Evolutionary conservation across 92 coral and sea anemone species (phyloP).

Genomic region (Galaxea fascicularis): DNA sequence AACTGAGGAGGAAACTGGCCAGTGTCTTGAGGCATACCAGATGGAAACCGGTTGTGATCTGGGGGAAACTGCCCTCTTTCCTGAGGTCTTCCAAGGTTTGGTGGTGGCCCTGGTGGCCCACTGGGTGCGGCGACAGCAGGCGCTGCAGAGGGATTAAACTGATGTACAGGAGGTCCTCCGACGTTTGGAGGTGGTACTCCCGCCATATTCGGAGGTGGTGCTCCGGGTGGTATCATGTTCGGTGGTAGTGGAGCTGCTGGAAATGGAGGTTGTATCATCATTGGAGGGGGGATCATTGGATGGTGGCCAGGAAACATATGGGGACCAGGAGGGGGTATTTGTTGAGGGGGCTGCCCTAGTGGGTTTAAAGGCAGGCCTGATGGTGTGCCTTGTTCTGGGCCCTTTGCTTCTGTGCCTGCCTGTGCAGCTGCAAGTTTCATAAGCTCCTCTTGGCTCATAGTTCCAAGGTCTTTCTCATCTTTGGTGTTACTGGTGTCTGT

Average conservation of each 20-base stretch:
- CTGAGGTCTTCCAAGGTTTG: slow-evolving; percentile 55
- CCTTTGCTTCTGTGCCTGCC: slow-evolving; percentile 60
- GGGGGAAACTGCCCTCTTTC: slow-evolving; percentile 62
- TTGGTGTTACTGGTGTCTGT: slow-evolving; percentile 37
- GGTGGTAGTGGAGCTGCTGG: slow-evolving; percentile 77
- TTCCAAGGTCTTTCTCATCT: slow-evolving; percentile 65
- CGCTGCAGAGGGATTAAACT: slow-evolving; percentile 34
- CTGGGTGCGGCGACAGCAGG: slow-evolving; percentile 16
- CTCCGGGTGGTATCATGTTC: slow-evolving; percentile 72
- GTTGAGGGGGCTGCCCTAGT: slow-evolving; percentile 74
- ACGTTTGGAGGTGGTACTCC: slow-evolving; percentile 69
- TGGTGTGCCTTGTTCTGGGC: slow-evolving; percentile 45
- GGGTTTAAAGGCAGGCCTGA: slow-evolving; percentile 35
- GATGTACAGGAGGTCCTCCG: slow-evolving; percentile 72
- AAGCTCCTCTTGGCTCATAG: slow-evolving; percentile 73
- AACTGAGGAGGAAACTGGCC: slow-evolving; percentile 56
- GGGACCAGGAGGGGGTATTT: slow-evolving; percentile 84
- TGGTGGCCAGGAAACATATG: slow-evolving; percentile 76
- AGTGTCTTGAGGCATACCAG: slow-evolving; percentile 38
- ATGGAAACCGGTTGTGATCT: slow-evolving; percentile 47
- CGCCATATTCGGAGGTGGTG: slow-evolving; percentile 55
- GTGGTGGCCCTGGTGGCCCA: slow-evolving; percentile 36
- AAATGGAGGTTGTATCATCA: slow-evolving; percentile 87
- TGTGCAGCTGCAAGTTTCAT: slow-evolving; percentile 80
- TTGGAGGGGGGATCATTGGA: slow-evolving; percentile 81